Evolutionary conservation across 2,797 vertebrate genomes (phyloP).

Genomic region (Mus spretus): DNA sequence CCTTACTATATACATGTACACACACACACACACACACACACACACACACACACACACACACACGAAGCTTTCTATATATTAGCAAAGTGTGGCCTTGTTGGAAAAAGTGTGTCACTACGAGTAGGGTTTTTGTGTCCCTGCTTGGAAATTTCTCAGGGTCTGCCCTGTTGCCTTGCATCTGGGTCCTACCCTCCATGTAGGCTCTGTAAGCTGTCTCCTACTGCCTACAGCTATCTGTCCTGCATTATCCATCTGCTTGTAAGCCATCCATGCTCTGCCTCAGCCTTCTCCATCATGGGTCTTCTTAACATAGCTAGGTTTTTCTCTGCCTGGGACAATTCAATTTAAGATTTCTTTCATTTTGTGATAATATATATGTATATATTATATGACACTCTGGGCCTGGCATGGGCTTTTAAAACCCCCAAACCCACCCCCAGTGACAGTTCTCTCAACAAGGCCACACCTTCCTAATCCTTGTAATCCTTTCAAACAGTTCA

Average conservation of each 20-base stretch:
- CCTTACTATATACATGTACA: not conserved
- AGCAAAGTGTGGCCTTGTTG: not conserved
- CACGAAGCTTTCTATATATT: not conserved
- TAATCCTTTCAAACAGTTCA: not conserved
- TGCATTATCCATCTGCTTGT: fast-evolving
- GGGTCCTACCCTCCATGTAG: fast-evolving
- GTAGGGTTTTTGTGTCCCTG: not conserved
- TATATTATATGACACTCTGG: too few species aligned
- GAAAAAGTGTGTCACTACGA: not conserved
- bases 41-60: too few species aligned
- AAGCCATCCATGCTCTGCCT: fast-evolving
- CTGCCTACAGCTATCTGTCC: fast-evolving
- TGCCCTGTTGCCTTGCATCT: not conserved
- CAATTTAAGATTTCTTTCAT: not conserved
- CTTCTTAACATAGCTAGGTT: not conserved
- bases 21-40: too few species aligned
- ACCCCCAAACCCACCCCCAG: not conserved
- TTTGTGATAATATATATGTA: too few species aligned
- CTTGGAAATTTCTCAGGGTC: not conserved
- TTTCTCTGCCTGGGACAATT: not conserved
- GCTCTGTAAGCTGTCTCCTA: fast-evolving
- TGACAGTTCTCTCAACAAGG: not conserved
- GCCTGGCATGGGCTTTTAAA: not conserved
- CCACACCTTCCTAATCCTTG: not conserved
- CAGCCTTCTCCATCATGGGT: too few species aligned